Base-by-base conservation (phyloP, 1,140 invertebrate genomes). In the Chrysopa pallens region DNA sequence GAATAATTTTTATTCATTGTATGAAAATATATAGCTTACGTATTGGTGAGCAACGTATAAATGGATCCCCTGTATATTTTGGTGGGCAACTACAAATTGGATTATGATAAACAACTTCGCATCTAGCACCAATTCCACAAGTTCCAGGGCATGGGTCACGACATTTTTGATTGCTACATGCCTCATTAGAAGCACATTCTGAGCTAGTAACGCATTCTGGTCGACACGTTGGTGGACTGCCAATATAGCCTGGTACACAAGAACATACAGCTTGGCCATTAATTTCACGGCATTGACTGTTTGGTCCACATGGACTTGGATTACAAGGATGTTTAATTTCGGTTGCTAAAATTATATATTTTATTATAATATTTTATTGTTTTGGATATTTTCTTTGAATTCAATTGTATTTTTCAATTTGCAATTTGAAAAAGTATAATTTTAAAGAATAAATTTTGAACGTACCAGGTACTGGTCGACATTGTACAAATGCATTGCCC, bases 291-390 rank as follows among this genome's bases (percentile, higher is more conserved):
- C 77, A 80, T 49, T 68, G 61, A 45, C 72, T 74, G 52, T 84
- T 84, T 29, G 74, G 70, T 39, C 81, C 80, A 59, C 80, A 84
- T 5, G 78, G 79, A 9, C 75, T 76, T 40, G 76, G 77, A 50
- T 68, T 63, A 51, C 79, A 81, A 31, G 70, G 69, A 54, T 78
- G 64, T 44, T 50, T 57, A 44, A 44, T 61, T 43, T 54, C 58
- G 65, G 47, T 56, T 45, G 40, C 65, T 70, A 50, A 55, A 72
- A 56, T 46, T 42, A 43, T 46, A 46, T 9, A 38, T 8, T 38
- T 11, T 8, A 38, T 9, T 23, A 14, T 11, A 42, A 40, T 12
- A 38, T 38, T 38, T 11, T 33, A 11, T 5, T 3, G 8, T 8
- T 13, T 15, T 3, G 8, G 37, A 3, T 38, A 9, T 38, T 11